These are phyloP conservation scores for Engraulis encrasicolus DNA, from an alignment of 2,113 vertebrate species.

Conservation along the genomic window DNA sequence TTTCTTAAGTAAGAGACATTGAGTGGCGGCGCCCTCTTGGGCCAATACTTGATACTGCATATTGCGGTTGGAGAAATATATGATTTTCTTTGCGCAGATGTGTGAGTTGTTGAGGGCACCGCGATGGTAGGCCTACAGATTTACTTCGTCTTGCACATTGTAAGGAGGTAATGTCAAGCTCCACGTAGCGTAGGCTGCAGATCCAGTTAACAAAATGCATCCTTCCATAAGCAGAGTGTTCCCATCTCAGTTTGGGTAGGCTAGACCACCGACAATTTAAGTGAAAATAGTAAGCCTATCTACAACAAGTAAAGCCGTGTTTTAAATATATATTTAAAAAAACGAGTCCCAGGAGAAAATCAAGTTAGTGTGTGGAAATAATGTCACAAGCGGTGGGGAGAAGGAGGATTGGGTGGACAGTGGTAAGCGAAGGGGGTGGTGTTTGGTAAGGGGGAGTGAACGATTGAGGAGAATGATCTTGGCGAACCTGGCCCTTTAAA, in stretches of 20 bases:
- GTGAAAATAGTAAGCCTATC: too few species aligned
- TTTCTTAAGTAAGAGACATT: background rate
- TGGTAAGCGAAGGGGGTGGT: conserved; percentile 72
- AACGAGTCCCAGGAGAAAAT: conserved; percentile 42
- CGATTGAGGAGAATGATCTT: conserved; percentile 62
- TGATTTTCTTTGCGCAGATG: conserved; percentile 30
- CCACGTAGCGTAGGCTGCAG: background rate
- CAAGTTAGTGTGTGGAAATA: conserved; percentile 52
- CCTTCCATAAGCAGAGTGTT: background rate
- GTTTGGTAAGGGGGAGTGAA: conserved; percentile 73
- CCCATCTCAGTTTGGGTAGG: background rate
- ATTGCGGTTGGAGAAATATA: conserved; percentile 25
- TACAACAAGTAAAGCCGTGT: too few species aligned
- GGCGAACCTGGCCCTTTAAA: conserved; percentile 77
- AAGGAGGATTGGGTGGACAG: conserved; percentile 69
- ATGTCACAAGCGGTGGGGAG: conserved; percentile 51
- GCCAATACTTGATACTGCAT: conserved; percentile 35
- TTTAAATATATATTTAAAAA: too few species aligned
- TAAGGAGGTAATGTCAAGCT: too few species aligned
- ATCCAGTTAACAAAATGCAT: background rate
- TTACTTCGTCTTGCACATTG: background rate
- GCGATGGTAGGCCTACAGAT: background rate
- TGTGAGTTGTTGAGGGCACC: background rate
- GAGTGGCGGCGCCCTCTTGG: conserved; percentile 53
- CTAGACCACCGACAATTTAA: conserved; percentile 3